Evolutionary conservation across 2,113 vertebrate species (phyloP).

Genomic region (Salvelinus alpinus): DNA sequence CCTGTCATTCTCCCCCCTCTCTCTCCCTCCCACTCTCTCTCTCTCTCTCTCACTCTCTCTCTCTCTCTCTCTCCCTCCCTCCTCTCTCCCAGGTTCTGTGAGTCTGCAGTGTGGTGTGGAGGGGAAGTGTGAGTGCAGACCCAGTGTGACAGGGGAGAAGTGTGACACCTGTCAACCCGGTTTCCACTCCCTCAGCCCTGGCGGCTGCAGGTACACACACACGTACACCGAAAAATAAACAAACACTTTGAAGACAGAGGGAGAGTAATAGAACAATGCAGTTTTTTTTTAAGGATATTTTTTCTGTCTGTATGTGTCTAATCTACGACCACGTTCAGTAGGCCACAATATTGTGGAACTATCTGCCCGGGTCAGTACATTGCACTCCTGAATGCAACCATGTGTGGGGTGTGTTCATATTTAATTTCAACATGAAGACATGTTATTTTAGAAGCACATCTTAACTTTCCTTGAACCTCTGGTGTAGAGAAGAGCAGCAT

Average conservation of each 20-base stretch:
- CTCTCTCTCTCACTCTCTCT: neutral
- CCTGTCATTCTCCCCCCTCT: no score
- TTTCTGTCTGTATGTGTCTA: no score
- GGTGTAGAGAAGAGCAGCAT: no score
- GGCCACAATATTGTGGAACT: neutral
- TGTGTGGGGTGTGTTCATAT: no score
- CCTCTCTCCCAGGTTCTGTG: conserved; percentile 74
- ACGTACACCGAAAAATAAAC: neutral
- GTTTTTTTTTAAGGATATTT: neutral
- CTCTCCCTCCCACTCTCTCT: no score
- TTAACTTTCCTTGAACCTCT: conserved; percentile 38
- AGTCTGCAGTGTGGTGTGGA: conserved; percentile 80
- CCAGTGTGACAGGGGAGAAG: conserved; percentile 82
- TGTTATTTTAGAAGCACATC: conserved; percentile 23
- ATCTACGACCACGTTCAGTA: no score
- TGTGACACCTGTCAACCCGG: conserved; percentile 86
- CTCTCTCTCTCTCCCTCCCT: neutral
- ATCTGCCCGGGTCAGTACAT: neutral
- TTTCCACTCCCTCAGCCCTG: conserved; percentile 87
- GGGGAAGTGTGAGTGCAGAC: conserved; percentile 81
- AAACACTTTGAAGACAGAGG: neutral
- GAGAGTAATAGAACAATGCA: neutral
- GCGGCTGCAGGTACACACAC: conserved; percentile 85
- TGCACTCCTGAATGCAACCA: no score
- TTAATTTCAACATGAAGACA: no score